These are phyloP conservation scores for Lobophora halterata DNA, from an alignment of 2,888 invertebrate genomes.

Conservation along the genomic window DNA sequence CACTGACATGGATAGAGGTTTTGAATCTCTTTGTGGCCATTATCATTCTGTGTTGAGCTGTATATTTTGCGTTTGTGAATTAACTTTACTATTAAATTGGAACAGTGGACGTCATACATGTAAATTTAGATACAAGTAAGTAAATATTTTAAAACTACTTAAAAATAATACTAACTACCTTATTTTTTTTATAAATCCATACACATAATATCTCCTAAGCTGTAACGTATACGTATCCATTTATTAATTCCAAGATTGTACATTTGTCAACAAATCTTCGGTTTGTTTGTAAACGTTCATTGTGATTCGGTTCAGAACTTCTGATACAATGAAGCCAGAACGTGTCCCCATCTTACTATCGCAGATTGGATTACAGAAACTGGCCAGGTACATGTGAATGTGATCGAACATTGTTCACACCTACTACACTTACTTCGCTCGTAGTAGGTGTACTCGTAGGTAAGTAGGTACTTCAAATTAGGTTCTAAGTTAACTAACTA, in stretches of 20 bases:
- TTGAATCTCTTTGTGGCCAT: constrained; percentile 6
- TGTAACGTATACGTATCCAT: constrained; percentile 2
- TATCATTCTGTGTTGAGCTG: background rate
- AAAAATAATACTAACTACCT: no score
- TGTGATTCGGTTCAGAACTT: constrained; percentile 14
- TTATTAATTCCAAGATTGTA: constrained; percentile 14
- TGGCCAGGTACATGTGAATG: constrained; percentile 45
- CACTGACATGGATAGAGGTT: constrained; percentile 1
- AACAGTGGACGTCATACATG: no score
- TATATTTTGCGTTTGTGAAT: constrained; percentile 1
- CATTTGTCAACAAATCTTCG: constrained; percentile 17
- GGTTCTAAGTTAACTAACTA: no score
- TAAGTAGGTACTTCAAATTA: no score
- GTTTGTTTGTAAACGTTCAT: constrained; percentile 20
- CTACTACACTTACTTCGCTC: constrained; percentile 17
- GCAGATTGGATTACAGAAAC: constrained; percentile 56
- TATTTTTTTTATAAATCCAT: no score
- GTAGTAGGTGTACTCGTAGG: background rate
- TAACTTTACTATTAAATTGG: no score
- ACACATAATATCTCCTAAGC: no score
- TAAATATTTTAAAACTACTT: no score
- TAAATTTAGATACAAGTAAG: no score
- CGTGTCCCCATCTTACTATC: constrained; percentile 48
- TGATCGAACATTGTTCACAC: constrained; percentile 37
- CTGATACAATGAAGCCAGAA: constrained; percentile 45